These are phyloP conservation scores for Beris chalybata DNA, from an alignment of 2,888 invertebrate genomes.

Conservation along the genomic window DNA sequence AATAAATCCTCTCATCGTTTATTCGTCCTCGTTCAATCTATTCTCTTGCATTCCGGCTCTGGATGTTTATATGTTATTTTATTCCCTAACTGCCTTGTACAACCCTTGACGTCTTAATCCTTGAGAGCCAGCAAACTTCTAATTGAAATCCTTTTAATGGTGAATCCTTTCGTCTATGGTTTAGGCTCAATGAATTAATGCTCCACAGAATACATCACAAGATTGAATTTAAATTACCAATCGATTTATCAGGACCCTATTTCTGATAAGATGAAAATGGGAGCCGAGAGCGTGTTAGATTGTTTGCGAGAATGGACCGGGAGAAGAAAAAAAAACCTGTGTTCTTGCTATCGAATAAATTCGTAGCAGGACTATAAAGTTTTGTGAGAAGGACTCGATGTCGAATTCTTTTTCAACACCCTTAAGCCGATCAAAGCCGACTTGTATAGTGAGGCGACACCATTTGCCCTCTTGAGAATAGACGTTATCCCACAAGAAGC, in stretches of 20 bases:
- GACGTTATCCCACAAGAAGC: too few species aligned
- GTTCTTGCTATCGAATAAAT: constrained; percentile 6
- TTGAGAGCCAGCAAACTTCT: constrained; percentile 26
- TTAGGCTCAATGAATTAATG: constrained; percentile 29
- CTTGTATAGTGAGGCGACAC: neutral
- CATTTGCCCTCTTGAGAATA: neutral
- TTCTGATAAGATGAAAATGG: constrained; percentile 10
- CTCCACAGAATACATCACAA: constrained; percentile 28
- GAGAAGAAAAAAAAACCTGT: too few species aligned
- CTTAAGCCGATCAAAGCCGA: constrained; percentile 12
- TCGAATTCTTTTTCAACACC: constrained; percentile 16
- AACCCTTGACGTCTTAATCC: constrained; percentile 32
- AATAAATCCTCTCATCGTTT: constrained; percentile 25
- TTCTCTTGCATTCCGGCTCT: constrained; percentile 3
- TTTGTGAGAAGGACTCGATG: constrained; percentile 11
- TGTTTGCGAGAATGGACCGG: neutral
- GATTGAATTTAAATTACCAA: constrained; percentile 31
- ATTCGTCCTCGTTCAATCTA: constrained; percentile 4
- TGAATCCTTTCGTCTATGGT: constrained; percentile 29
- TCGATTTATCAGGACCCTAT: constrained; percentile 26
- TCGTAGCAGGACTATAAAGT: constrained; percentile 6
- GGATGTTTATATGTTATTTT: constrained; percentile 13
- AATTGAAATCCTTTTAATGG: constrained; percentile 29
- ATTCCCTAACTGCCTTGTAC: constrained; percentile 6
- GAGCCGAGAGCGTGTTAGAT: neutral